Conservation (phyloP, 2,797 vertebrate genomes). For the Rhinella marina region DNA sequence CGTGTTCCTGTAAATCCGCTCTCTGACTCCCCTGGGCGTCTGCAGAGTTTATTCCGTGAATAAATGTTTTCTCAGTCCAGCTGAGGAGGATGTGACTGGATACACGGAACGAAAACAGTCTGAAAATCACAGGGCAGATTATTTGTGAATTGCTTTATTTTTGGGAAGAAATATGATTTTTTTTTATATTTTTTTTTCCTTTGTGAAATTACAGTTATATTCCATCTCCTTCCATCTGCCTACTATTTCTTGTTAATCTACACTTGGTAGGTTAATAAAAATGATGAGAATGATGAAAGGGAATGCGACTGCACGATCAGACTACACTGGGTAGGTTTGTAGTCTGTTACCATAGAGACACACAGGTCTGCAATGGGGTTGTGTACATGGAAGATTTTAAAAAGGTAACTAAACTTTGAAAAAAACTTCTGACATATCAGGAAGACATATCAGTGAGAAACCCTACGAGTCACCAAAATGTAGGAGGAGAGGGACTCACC, state of each 20-base stretch:
- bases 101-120: background rate
- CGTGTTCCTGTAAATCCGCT: constrained; percentile 30
- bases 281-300: no score
- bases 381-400: no score
- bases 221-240: background rate
- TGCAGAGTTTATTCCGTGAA: constrained; percentile 18
- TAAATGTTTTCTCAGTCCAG: constrained; percentile 13
- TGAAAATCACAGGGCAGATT: background rate
- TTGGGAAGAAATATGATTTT: background rate
- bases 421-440: no score
- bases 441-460: no score
- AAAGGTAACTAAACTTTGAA: no score
- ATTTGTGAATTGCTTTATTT: background rate
- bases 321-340: no score
- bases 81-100: constrained; percentile 10
- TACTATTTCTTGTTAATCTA: background rate
- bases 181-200: background rate
- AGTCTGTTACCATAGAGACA: background rate
- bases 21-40: constrained; percentile 13
- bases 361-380: background rate
- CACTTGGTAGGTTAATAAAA: background rate
- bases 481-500: no score
- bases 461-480: no score
- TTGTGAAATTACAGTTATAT: background rate
- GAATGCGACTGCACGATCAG: no score